Evolutionary conservation across 2,888 invertebrate genomes (phyloP), one percentile per base, ranked within the genome.

Genomic region (Cheiracanthium punctorium): DNA sequence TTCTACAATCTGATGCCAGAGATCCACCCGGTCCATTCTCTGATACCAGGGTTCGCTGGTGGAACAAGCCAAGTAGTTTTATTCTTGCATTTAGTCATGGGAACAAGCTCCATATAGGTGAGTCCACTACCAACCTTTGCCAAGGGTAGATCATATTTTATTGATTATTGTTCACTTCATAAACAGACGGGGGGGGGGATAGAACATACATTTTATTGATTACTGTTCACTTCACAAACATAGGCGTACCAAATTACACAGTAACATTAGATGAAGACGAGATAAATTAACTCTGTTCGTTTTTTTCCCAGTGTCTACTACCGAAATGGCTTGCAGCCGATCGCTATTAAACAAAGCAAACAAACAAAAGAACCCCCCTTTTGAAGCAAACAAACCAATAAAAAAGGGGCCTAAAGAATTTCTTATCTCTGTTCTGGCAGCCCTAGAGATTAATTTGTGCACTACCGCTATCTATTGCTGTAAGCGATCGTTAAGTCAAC

Each of bases 401-500:
- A 72, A 80, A 72, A 75, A 76, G 48, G 43, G 69, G 69, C 70
- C 32, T 64, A 33, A 76, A 76, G 82, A 76, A 82, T 82, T 82
- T 81, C 80, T 80, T 82, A 75, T 82, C 76, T 75, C 71, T 41
- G 69, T 43, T 76, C 75, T 82, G 71, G 76, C 82, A 76, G 58
- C 76, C 76, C 82, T 76, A 71, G 76, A 82, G 82, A 82, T 82
- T 82, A 82, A 82, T 82, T 82, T 82, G 71, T 64, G 71, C 80
- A 67, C 67, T 67, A 73, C 67, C 29, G 73, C 76, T 75, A 76
- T 76, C 82, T 64, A 75, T 71, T 41, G 76, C 76, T 71, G 76
- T 76, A 76, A 82, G 82, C 76, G 82, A 82, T 82, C 75, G 82
- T 82, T 82, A 82, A 82, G 82, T 64, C 82, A 82, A 82, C 82